Conservation (phyloP, 2,888 invertebrate species). For the Bhutanitis thaidina region DNA sequence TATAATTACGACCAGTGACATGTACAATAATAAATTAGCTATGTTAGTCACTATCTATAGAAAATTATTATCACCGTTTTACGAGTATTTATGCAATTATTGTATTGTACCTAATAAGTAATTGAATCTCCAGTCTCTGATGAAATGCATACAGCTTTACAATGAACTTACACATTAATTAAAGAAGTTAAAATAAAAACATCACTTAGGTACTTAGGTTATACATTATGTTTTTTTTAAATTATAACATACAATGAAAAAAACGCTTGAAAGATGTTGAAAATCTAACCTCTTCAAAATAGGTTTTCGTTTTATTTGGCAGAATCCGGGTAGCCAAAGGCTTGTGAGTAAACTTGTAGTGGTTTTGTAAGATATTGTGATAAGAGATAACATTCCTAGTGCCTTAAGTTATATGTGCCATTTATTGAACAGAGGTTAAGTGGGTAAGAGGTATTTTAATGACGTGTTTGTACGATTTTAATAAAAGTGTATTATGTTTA, state of each 20-base stretch:
- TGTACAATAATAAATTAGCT: too few species aligned
- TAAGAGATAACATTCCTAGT: constrained; percentile 40
- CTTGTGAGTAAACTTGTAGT: constrained; percentile 1
- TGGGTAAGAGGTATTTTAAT: neutral
- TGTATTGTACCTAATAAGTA: neutral
- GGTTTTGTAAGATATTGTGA: constrained; percentile 14
- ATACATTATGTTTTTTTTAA: too few species aligned
- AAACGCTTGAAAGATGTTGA: too few species aligned
- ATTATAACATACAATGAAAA: too few species aligned
- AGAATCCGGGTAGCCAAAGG: neutral
- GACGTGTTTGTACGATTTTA: too few species aligned
- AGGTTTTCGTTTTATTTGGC: too few species aligned
- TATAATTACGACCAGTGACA: too few species aligned
- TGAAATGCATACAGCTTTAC: constrained; percentile 1
- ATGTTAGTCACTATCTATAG: too few species aligned
- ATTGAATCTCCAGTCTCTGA: constrained; percentile 13
- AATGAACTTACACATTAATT: constrained; percentile 1
- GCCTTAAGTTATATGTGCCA: constrained; percentile 38
- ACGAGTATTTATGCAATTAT: too few species aligned
- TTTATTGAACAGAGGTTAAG: constrained; percentile 24
- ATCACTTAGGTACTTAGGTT: constrained; percentile 7
- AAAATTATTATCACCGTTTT: too few species aligned
- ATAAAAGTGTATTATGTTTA: too few species aligned
- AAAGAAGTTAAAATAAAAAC: constrained; percentile 1
- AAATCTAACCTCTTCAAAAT: too few species aligned